phyloP scores from a whole-genome alignment of 2,888 invertebrate genomes.

The Epinotia brunnichana region DNA sequence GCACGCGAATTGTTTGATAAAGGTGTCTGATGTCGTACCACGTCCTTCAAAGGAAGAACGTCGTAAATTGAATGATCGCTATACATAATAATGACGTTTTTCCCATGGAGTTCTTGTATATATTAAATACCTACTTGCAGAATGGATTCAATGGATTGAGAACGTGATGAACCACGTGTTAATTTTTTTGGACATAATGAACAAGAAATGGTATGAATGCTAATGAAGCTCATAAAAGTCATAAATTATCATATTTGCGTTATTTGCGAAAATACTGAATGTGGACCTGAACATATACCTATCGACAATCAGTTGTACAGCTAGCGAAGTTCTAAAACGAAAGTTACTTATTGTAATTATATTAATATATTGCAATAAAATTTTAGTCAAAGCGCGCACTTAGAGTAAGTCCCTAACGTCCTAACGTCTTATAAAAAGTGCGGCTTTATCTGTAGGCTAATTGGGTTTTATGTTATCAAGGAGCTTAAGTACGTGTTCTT shows the following conservation, averaged over 20 bases:
- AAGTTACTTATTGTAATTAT: too few relatives aligned
- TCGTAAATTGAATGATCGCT: not conserved
- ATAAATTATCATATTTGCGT: too few relatives aligned
- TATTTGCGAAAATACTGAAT: too few relatives aligned
- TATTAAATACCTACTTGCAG: slow-evolving; percentile 8
- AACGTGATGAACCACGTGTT: slow-evolving; percentile 4
- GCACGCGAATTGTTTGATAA: slow-evolving; percentile 48
- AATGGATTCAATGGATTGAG: not conserved
- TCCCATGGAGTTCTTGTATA: not conserved
- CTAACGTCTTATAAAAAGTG: too few relatives aligned
- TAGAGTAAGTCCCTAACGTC: too few relatives aligned
- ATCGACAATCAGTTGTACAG: too few relatives aligned
- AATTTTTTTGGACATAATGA: not conserved
- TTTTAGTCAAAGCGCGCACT: too few relatives aligned
- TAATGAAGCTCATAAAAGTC: too few relatives aligned
- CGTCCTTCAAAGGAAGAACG: slow-evolving; percentile 36
- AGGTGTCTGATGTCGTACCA: slow-evolving; percentile 54
- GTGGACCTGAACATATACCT: too few relatives aligned
- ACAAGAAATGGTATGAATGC: not conserved
- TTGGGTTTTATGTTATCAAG: not conserved
- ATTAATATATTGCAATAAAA: too few relatives aligned
- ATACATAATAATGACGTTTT: not conserved
- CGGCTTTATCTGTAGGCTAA: not conserved
- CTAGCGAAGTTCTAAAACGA: too few relatives aligned
- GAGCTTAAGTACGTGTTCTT: not conserved